Evolutionary conservation across 1,140 invertebrate species (phyloP), one percentile per base, ranked within the genome.

Genomic region (Steinernema feltiae): DNA sequence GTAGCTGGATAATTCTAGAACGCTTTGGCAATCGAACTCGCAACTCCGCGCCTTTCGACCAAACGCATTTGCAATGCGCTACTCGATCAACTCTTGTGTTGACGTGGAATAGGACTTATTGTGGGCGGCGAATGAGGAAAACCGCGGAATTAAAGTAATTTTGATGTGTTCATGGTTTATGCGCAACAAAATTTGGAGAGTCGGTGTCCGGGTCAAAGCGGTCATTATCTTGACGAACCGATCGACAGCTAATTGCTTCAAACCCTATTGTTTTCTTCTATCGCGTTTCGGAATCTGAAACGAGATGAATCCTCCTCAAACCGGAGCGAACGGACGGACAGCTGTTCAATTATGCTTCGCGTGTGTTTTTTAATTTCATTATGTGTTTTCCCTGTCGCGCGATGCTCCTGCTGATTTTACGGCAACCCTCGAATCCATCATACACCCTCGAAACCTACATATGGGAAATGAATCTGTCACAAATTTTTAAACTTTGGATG

Each of bases 261-360:
- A n/a, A n/a, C n/a, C n/a, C n/a, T n/a, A n/a, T n/a, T n/a, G n/a
- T n/a, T n/a, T n/a, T n/a, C n/a, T n/a, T n/a, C n/a, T n/a, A n/a
- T n/a, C n/a, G n/a, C n/a, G n/a, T n/a, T n/a, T n/a, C n/a, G n/a
- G n/a, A n/a, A n/a, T n/a, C n/a, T n/a, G n/a, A n/a, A n/a, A n/a
- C n/a, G n/a, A n/a, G n/a, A n/a, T n/a, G n/a, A n/a, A n/a, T n/a
- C n/a, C n/a, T n/a, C n/a, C n/a, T n/a, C n/a, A n/a, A n/a, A n/a
- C n/a, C n/a, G n/a, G 53, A 63, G 53, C 2, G 7, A 27, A 15
- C 15, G 7, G 7, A 3, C 53, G 12, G 24, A 17, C 53, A 63
- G 53, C 12, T 63, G 53, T 63, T 63, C 53, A 63, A 63, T 63
- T 63, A 27, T 63, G 53, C 24, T n/a, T 63, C 24, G 53, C 53